Base-by-base conservation (phyloP, 2,113 vertebrate genomes). In the Coregonus clupeaformis region DNA sequence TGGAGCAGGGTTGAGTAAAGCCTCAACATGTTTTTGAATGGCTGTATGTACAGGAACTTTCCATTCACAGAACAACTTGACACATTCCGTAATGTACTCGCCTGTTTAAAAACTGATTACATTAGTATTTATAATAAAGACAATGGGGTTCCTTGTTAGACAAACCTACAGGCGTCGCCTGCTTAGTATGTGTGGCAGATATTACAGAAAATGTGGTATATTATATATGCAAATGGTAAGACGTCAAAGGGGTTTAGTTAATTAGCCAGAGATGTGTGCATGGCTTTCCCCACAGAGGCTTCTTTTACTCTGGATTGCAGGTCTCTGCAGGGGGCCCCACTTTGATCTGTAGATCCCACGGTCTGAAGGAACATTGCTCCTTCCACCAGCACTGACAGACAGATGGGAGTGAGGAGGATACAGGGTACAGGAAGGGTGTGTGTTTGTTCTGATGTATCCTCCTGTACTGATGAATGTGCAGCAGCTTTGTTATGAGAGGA, bases 291-390 rank as follows among this genome's bases (percentile, higher is more conserved):
- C 82, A 77, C 63, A 76, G 86, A 69, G 36, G 78, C 81, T 85
- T 81, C 73, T 82, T 80, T 82, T 85, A 62, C 79, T 71, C 2
- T 77, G 77, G 82, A 87, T 77, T 22, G 3, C 75, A 80, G 73
- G 69, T 45, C 76, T 77, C 82, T 1, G 64, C 36, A 32, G 84
- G 87, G 76, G 80, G 68, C 9, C 13, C 5, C 69, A 73, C 84
- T 90, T 90, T 90, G 88, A 91, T 90, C 84, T 77, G 80, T 55
- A 73, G 80, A 85, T 87, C 88, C 85, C 89, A 86, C 81, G 75
- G 73, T 87, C 69, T 78, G 82, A 79, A 55, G 66, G 75, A 83
- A 79, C 52, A 52, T 25, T 16, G 74, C 52, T 83, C 80, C 68
- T 30, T 66, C 69, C 45, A n/a, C 11, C 59, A 62, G 42, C 13